Base-by-base conservation (phyloP, 2,797 vertebrate genomes). In the Epinephelus coioides region DNA sequence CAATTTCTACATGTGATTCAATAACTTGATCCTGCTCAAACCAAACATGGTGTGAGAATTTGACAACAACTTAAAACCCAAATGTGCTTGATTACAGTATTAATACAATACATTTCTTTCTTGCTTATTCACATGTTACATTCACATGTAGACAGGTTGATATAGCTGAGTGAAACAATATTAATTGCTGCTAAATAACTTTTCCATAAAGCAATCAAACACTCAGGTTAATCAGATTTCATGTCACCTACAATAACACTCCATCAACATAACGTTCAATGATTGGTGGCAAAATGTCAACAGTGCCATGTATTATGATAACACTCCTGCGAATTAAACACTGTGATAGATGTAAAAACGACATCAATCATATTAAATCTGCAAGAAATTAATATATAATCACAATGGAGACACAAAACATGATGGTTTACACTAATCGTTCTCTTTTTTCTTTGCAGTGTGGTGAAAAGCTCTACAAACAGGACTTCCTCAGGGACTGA, bases 211-310 rank as follows among this genome's bases (percentile, higher is more conserved):
- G 25, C 53, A 57, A 73, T 9, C 6, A 7, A 27, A 23, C 53
- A n/a, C 13, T 50, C 38, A 6, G 6, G 10, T 27, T 30, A 50
- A 75, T 30, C 21, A 19, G 38, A 60, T 44, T 25, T 55, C 21
- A 47, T 65, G 21, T 56, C 50, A 34, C 43, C 5, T 69, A 38
- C 25, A 53, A 47, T 18, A 47, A 46, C 19, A 1, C 12, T 50
- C 4, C 11, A 15, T 73, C 38, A 18, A 53, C 30, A 59, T 64
- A n/a, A 57, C 5, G 15, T 44, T 56, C 14, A 64, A 1, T 5
- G 21, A 30, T 18, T n/a, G 23, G n/a, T 30, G 8, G 8, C 19
- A 68, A 62, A 63, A 76, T 25, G 68, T 43, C 60, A 75, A 18
- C 0, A 3, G 19, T 68, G 17, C 3, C 12, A 10, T 51, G 25